Evolutionary conservation across 1,140 invertebrate species (phyloP).

Genomic region (Procambarus clarkii): DNA sequence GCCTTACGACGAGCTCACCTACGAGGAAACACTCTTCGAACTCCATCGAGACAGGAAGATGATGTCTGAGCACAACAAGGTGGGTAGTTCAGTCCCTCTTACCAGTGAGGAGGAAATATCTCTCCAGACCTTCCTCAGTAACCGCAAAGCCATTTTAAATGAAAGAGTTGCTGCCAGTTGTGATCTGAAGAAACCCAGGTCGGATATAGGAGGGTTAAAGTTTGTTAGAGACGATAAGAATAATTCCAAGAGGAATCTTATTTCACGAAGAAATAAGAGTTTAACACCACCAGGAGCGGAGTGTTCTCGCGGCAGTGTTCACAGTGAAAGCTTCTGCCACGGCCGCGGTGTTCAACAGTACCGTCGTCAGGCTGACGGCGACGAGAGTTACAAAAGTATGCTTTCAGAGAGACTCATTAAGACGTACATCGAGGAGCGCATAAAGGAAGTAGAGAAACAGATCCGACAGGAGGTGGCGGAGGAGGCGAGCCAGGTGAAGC

Average conservation of each 20-base stretch:
- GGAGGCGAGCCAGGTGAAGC: slow-evolving; percentile 40
- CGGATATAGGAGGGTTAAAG: background rate
- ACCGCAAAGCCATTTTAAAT: background rate
- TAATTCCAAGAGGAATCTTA: background rate
- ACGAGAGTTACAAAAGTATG: slow-evolving; percentile 4
- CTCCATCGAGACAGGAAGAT: slow-evolving; percentile 33
- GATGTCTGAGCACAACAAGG: background rate
- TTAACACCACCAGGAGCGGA: slow-evolving; percentile 11
- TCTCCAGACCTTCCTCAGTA: slow-evolving; percentile 15
- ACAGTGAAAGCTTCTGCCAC: background rate
- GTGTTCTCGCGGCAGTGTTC: background rate
- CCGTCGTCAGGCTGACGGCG: background rate
- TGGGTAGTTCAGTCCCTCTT: background rate
- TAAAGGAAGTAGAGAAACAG: slow-evolving; percentile 68
- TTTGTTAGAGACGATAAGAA: background rate
- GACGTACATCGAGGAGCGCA: slow-evolving; percentile 65
- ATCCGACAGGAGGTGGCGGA: slow-evolving; percentile 60
- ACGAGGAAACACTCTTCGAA: slow-evolving; percentile 70
- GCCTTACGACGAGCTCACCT: slow-evolving; percentile 69
- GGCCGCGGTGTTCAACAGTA: too few relatives aligned
- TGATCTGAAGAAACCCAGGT: background rate
- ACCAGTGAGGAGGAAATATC: slow-evolving; percentile 42
- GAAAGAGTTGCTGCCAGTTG: background rate
- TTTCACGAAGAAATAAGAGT: background rate
- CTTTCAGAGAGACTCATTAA: slow-evolving; percentile 50